A percentile compares a stretch with the other conserved stretches of the same genome.
Conservation (phyloP, 2,113 vertebrate species). For the Saguinus imperator region DNA sequence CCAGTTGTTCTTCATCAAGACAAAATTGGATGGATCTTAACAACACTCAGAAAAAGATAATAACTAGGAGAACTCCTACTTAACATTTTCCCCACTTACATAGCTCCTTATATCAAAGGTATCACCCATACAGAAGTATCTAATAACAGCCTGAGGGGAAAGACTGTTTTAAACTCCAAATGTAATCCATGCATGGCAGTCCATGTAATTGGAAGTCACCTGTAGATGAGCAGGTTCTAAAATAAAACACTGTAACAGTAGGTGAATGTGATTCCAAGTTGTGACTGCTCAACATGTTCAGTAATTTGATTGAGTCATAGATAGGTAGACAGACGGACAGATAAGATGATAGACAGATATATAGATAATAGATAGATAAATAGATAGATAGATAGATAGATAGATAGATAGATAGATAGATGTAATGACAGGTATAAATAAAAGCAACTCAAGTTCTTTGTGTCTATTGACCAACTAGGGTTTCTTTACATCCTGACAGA, state of each 20-base stretch:
- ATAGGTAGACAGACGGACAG: no score
- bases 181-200: neutral
- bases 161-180: conserved; percentile 4
- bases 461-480: neutral
- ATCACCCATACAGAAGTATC: neutral
- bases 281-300: neutral
- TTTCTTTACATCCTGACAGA: neutral
- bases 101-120: neutral
- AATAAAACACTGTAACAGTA: conserved; percentile 34
- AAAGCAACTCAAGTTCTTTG: neutral
- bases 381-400: neutral
- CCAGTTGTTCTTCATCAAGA: neutral
- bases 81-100: neutral
- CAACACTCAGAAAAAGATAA: neutral
- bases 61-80: neutral
- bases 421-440: neutral
- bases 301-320: neutral
- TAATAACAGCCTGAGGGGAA: neutral
- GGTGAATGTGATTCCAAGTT: neutral
- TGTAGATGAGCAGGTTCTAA: neutral
- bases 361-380: no score
- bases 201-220: neutral
- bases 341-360: no score
- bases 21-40: neutral
- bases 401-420: no score